Evolutionary conservation across 2,113 vertebrate species (phyloP).

Genomic region (Cricetomys ansorgei): DNA sequence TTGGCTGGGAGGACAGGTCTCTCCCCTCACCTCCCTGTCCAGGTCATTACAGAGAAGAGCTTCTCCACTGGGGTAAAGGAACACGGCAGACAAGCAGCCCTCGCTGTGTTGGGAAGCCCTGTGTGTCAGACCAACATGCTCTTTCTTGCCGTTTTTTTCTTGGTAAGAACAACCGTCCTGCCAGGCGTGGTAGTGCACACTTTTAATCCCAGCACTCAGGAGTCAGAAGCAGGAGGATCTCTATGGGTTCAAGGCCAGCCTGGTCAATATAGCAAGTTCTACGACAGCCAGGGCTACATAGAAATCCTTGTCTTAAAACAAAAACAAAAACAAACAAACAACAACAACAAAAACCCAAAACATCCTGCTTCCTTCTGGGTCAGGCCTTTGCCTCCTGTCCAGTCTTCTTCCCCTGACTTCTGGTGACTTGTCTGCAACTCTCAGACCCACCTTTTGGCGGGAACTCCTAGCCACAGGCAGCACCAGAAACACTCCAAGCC

Average conservation of each 20-base stretch:
- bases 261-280: neutral
- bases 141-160: neutral
- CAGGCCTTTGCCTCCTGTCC: neutral
- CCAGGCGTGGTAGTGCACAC: rapidly evolving
- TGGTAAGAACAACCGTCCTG: neutral
- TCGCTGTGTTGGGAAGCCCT: neutral
- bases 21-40: neutral
- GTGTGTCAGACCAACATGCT: too few relatives aligned
- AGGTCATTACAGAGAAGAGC: neutral
- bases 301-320: neutral
- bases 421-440: neutral
- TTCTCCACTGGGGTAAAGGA: neutral
- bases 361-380: neutral
- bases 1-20: neutral
- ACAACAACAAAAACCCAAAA: neutral
- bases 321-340: neutral
- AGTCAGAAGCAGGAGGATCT: neutral
- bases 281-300: neutral
- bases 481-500: neutral
- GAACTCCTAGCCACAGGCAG: neutral
- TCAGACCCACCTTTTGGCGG: neutral
- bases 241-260: neutral
- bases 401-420: neutral
- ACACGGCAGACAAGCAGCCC: neutral
- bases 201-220: neutral